Evolutionary conservation across 1,140 invertebrate genomes (phyloP).

Genomic region (Drosophila paulistorum): DNA sequence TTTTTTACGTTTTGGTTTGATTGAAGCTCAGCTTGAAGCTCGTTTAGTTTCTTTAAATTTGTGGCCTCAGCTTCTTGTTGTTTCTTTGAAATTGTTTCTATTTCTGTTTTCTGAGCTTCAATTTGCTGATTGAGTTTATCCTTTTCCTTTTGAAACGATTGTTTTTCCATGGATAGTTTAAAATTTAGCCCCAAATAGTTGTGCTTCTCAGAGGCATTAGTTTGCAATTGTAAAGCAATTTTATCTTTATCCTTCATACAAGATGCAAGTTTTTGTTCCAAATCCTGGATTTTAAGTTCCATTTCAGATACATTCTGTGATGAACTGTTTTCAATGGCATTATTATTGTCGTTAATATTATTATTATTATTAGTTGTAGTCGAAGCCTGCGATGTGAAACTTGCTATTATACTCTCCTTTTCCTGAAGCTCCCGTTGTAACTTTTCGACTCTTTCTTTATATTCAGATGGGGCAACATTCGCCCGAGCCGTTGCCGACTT

Average conservation of each 20-base stretch:
- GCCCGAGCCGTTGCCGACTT: not conserved
- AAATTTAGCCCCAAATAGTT: not conserved
- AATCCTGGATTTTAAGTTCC: not conserved
- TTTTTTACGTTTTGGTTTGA: not conserved
- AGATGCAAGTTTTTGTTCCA: not conserved
- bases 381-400: not conserved
- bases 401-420: not conserved
- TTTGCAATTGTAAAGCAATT: slow-evolving; percentile 5
- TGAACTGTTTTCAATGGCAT: not conserved
- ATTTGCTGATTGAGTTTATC: not conserved
- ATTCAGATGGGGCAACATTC: not conserved
- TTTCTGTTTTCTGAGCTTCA: not conserved
- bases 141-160: not conserved
- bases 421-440: not conserved
- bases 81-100: not conserved
- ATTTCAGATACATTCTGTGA: not conserved
- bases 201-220: not conserved
- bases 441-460: not conserved
- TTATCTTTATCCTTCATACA: not conserved
- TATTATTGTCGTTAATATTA: not conserved
- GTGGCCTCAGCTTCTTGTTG: not conserved
- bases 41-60: not conserved
- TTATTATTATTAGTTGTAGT: not conserved
- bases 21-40: not conserved
- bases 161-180: not conserved